phyloP scores from a whole-genome alignment of 1,140 invertebrate genomes.

The Cotesia chilonis region DNA sequence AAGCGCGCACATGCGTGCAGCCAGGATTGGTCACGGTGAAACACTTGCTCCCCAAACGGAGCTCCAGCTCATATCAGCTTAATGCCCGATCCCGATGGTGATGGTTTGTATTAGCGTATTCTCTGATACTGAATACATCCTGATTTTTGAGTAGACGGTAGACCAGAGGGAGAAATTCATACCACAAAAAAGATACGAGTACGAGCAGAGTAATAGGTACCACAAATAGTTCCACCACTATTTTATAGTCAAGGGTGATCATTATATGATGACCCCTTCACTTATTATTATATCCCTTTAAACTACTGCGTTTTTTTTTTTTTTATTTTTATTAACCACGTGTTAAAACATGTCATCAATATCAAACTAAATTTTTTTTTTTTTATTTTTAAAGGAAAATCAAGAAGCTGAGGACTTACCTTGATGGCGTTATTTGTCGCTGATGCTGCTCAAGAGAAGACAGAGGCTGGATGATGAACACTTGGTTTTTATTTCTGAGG shows the following conservation, averaged over 20 bases:
- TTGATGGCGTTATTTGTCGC: too few relatives aligned
- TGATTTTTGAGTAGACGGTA: constrained; percentile 52
- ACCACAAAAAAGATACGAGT: constrained; percentile 7
- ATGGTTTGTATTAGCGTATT: constrained; percentile 47
- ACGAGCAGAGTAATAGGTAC: not conserved
- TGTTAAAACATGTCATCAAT: too few relatives aligned
- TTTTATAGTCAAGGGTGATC: not conserved
- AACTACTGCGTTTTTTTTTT: not conserved
- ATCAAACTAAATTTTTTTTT: too few relatives aligned
- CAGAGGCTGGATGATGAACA: not conserved
- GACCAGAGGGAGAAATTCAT: constrained; percentile 14
- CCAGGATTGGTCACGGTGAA: constrained; percentile 63
- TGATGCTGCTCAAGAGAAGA: not conserved
- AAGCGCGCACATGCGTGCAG: constrained; percentile 66
- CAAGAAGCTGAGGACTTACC: too few relatives aligned
- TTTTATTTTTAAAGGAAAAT: too few relatives aligned
- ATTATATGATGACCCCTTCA: not conserved
- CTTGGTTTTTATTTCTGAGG: not conserved
- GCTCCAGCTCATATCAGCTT: constrained; percentile 25
- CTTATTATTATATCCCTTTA: not conserved
- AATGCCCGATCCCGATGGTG: constrained; percentile 32
- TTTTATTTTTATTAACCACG: not conserved
- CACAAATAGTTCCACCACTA: not conserved
- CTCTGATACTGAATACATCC: constrained; percentile 56
- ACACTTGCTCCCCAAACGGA: constrained; percentile 55